Percentiles rank a stretch among this genome's conserved stretches.
These are phyloP conservation scores for Callimorpha dominula DNA, from an alignment of 2,888 invertebrate genomes.

Conservation along the genomic window DNA sequence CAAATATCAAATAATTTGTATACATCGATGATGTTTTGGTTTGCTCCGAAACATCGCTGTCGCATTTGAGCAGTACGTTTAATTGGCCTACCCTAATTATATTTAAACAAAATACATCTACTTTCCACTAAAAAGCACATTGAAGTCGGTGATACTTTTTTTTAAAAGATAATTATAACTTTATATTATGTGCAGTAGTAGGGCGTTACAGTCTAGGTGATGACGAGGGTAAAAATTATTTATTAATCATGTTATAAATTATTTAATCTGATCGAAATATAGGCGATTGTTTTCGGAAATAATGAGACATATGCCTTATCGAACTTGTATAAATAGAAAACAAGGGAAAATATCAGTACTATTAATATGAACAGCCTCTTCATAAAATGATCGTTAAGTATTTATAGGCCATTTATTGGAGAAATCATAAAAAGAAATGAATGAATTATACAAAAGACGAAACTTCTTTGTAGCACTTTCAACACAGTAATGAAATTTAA, in stretches of 20 bases:
- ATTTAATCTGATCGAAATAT: neutral
- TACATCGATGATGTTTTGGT: no score
- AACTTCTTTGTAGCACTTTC: neutral
- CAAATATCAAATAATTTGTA: no score
- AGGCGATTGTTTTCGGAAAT: neutral
- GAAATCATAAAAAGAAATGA: slow-evolving; percentile 58
- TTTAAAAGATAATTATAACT: no score
- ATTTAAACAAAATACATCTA: no score
- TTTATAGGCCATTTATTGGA: slow-evolving; percentile 64
- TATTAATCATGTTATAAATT: neutral
- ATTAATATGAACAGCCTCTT: slow-evolving; percentile 38
- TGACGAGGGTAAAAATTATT: no score
- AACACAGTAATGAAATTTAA: neutral
- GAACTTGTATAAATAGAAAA: slow-evolving; percentile 26
- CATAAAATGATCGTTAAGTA: slow-evolving; percentile 60
- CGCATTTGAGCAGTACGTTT: no score
- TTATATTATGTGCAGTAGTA: no score
- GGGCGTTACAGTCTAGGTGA: no score
- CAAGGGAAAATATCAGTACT: slow-evolving; percentile 30
- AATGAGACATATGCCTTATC: neutral
- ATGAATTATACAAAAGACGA: slow-evolving; percentile 20
- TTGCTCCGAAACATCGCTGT: no score
- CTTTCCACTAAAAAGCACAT: no score
- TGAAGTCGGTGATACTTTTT: no score
- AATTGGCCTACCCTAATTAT: no score